These are phyloP conservation scores for Myotis yumanensis DNA, from an alignment of 2,113 vertebrate species.

Conservation along the genomic window DNA sequence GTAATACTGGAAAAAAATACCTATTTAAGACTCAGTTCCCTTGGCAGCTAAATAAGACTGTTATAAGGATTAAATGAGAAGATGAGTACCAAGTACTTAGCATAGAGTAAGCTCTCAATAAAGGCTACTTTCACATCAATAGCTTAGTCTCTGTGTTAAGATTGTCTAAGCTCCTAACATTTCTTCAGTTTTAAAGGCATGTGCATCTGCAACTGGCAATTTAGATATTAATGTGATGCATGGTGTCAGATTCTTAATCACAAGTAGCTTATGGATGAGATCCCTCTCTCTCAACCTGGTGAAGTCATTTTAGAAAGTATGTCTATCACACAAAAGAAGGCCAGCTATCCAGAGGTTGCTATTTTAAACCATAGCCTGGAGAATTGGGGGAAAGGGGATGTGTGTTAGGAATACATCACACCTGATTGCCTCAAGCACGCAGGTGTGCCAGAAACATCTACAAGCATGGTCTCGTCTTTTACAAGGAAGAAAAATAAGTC, in stretches of 20 bases:
- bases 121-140: not conserved
- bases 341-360: constrained; percentile 76
- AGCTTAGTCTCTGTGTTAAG: not conserved
- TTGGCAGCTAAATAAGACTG: not conserved
- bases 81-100: not conserved
- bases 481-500: constrained; percentile 71
- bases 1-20: not conserved
- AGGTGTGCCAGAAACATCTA: constrained; percentile 81
- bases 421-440: constrained; percentile 83
- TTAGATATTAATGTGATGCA: constrained; percentile 48
- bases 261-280: not conserved
- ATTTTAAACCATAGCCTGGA: constrained; percentile 64
- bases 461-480: constrained; percentile 68
- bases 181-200: not conserved
- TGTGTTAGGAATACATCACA: constrained; percentile 74
- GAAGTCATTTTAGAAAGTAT: constrained; percentile 49
- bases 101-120: not conserved
- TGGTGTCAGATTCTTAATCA: constrained; percentile 50
- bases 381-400: constrained; percentile 53
- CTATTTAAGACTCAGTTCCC: constrained; percentile 18
- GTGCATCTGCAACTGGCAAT: not conserved
- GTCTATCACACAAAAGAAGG: constrained; percentile 58
- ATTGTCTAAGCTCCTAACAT: not conserved
- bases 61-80: not conserved
- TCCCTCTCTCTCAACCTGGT: not conserved